Percentiles rank a stretch among this genome's conserved stretches.
phyloP scores from a whole-genome alignment of 2,888 invertebrate genomes.

The Apotomis betuletana region DNA sequence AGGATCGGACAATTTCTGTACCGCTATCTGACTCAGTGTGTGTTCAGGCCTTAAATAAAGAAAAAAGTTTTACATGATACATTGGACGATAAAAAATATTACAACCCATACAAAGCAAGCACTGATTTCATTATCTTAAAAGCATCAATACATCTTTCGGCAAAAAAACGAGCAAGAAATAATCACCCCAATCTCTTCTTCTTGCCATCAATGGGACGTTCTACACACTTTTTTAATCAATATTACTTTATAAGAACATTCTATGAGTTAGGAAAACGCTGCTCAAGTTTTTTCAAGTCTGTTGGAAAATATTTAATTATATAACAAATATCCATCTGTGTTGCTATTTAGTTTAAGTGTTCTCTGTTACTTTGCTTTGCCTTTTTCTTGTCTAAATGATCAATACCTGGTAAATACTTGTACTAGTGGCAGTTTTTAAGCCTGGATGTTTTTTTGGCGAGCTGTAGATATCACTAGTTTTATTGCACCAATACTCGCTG shows the following conservation, averaged over 20 bases:
- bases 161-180: constrained; percentile 37
- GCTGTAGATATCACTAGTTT: no score
- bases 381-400: no score
- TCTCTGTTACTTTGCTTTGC: no score
- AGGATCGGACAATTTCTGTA: neutral
- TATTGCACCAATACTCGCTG: no score
- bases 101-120: constrained; percentile 38
- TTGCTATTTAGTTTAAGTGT: no score
- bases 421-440: no score
- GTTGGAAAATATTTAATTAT: no score
- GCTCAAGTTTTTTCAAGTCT: no score
- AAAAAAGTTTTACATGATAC: constrained; percentile 16
- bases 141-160: constrained; percentile 41
- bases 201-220: constrained; percentile 35
- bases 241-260: neutral
- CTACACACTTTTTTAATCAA: constrained; percentile 25
- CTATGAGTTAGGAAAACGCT: neutral
- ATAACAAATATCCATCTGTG: no score
- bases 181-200: constrained; percentile 37
- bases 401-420: no score
- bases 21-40: neutral
- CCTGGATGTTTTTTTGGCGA: no score
- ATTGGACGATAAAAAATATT: constrained; percentile 31
- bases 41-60: constrained; percentile 9
- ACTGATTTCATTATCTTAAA: constrained; percentile 43